Evolutionary conservation across 2,888 invertebrate species (phyloP).

Genomic region (Chrysodeixis includens): DNA sequence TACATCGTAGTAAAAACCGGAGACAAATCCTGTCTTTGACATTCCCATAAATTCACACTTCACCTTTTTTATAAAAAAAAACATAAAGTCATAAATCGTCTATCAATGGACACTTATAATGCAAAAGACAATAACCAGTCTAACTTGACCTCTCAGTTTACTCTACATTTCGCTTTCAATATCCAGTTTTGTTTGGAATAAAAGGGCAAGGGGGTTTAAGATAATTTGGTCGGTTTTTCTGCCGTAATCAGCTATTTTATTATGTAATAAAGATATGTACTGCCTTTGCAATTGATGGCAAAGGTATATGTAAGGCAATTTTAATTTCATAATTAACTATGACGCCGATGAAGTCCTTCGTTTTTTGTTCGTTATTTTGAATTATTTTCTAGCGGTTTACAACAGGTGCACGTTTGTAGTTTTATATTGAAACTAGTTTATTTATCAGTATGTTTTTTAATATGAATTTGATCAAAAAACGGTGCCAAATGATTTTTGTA

Average conservation of each 20-base stretch:
- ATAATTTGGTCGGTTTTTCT: slow-evolving; percentile 44
- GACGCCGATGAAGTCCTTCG: slow-evolving; percentile 31
- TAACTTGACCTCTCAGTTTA: slow-evolving; percentile 47
- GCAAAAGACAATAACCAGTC: slow-evolving; percentile 43
- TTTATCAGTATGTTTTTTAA: background rate
- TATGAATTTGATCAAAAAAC: background rate
- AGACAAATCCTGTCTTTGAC: slow-evolving; percentile 23
- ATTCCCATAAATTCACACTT: slow-evolving; percentile 45
- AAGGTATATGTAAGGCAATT: slow-evolving; percentile 44
- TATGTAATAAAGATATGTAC: slow-evolving; percentile 49
- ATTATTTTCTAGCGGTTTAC: slow-evolving; percentile 2
- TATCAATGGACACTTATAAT: slow-evolving; percentile 48
- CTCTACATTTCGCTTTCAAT: slow-evolving; percentile 27
- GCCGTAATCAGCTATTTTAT: slow-evolving; percentile 47
- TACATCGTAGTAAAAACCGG: slow-evolving; percentile 24
- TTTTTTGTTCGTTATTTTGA: slow-evolving; percentile 39
- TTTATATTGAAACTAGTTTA: background rate
- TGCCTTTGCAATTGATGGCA: slow-evolving; percentile 41
- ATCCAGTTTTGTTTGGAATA: slow-evolving; percentile 12
- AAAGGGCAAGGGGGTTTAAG: slow-evolving; percentile 15
- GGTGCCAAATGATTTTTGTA: background rate
- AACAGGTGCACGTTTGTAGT: background rate
- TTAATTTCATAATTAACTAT: slow-evolving; percentile 44
- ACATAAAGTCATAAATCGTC: slow-evolving; percentile 44
- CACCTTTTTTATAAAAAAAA: slow-evolving; percentile 28